Conservation (phyloP, 2,113 vertebrate species). For the Tragelaphus buxtoni region DNA sequence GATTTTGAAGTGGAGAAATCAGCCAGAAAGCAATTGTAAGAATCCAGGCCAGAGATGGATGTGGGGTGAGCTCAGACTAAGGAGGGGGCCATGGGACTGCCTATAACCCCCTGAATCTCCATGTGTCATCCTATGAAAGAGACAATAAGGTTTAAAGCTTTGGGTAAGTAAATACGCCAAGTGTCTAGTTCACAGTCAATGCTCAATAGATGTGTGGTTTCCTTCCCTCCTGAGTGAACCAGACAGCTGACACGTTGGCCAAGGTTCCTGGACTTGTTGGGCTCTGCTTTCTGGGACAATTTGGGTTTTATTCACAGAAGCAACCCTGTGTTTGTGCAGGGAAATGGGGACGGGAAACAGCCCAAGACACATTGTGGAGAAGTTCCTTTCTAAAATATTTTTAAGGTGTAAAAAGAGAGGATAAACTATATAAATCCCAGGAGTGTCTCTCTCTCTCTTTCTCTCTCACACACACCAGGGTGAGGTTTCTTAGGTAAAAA, state of each 20-base stretch:
- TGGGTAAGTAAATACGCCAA: not conserved
- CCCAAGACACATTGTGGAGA: slow-evolving; percentile 39
- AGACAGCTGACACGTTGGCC: not conserved
- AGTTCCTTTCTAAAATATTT: slow-evolving; percentile 69
- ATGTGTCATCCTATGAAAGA: not conserved
- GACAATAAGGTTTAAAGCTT: not conserved
- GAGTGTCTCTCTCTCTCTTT: not conserved
- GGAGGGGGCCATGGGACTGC: accelerated
- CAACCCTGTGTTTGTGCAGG: slow-evolving; percentile 35
- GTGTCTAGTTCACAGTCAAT: not conserved
- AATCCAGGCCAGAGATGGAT: not conserved
- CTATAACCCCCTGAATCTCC: not conserved
- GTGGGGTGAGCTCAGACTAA: not conserved
- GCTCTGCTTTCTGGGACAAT: slow-evolving; percentile 25
- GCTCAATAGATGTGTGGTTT: not conserved
- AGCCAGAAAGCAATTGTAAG: not conserved
- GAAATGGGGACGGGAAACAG: slow-evolving; percentile 48
- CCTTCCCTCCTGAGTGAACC: not conserved
- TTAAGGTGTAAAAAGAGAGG: slow-evolving; percentile 30
- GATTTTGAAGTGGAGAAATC: not conserved
- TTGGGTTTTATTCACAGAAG: slow-evolving; percentile 26
- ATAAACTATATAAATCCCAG: not conserved
- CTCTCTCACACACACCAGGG: too few species aligned
- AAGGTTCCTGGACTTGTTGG: not conserved
- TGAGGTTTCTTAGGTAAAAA: not conserved